Base-by-base conservation (phyloP, 2,113 vertebrate species). In the Sorex fumeus region DNA sequence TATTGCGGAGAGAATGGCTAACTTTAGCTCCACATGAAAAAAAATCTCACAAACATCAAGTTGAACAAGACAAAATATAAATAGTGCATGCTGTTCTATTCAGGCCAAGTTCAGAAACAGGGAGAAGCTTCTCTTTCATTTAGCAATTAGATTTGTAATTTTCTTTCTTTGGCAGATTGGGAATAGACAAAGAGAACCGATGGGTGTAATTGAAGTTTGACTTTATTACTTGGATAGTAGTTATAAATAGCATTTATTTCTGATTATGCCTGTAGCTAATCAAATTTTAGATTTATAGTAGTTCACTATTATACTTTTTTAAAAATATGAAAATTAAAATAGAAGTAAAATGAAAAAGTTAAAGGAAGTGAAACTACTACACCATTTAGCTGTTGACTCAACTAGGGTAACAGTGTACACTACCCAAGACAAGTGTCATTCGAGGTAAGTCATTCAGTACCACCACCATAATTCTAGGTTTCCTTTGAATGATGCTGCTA, bases 11-110 rank as follows among this genome's bases (percentile, higher is more conserved):
- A 21, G 53, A 4, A n/a, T 8, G 8, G 40, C 32, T 21, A 0
- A 4, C 40, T 21, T 0, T 25, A 11, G 8, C 62, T 75, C 32
- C n/a, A 36, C 1, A 2, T 57, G 45, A 28, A 3, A 25, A 60
- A 60, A 23, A 60, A 50, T 50, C 21, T 60, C 57, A 60, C 57
- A 60, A 23, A 60, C 21, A 21, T 57, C 32, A 28, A 1, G 64
- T 11, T 9, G 28, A 90, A 40, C 53, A 5, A 30, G 47, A 27
- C 32, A 47, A 45, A 19, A 16, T 8, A 16, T 8, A 2, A 40
- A 6, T 1, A 25, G 15, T 4, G 1, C 2, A 1, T 0, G 8
- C 6, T 32, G 57, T 27, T 32, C 69, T 21, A 0, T 7, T 36
- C 28, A 19, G 4, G 19, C 72, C 21, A 72, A 88, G 60, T 23